Conservation (phyloP, 2,888 invertebrate genomes). For the Eutolmus rufibarbis region DNA sequence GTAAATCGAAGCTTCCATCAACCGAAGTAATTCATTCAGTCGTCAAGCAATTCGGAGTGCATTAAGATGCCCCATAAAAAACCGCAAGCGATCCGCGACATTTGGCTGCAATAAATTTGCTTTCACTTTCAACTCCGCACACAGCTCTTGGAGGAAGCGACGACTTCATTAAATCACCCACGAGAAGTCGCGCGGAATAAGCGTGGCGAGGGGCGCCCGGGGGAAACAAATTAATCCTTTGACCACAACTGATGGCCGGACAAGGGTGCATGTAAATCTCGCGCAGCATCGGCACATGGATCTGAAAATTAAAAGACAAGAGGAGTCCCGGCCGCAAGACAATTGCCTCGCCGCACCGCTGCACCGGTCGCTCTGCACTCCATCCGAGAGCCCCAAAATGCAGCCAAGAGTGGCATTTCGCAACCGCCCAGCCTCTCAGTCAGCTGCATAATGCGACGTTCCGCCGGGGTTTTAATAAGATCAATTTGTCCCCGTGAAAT, state of each 20-base stretch:
- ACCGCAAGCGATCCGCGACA: neutral
- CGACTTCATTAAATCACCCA: neutral
- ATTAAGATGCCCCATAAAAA: neutral
- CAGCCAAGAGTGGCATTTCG: neutral
- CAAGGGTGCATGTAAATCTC: neutral
- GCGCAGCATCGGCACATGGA: neutral
- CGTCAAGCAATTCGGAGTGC: neutral
- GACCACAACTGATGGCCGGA: neutral
- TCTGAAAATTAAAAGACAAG: neutral
- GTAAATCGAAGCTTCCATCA: neutral
- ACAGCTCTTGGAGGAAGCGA: neutral
- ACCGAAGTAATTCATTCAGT: neutral
- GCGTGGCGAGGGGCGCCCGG: neutral
- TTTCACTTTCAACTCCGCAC: neutral
- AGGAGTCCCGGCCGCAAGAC: neutral
- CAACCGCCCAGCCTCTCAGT: neutral
- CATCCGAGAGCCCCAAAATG: neutral
- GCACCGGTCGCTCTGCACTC: neutral
- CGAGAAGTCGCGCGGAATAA: neutral
- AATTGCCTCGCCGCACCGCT: neutral
- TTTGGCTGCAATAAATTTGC: neutral
- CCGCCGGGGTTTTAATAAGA: slow-evolving; percentile 36
- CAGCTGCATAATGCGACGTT: slow-evolving; percentile 21
- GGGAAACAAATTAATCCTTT: neutral
- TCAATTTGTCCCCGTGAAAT: slow-evolving; percentile 35